phyloP scores from a whole-genome alignment of 2,113 vertebrate genomes.

The Turnix velox region DNA sequence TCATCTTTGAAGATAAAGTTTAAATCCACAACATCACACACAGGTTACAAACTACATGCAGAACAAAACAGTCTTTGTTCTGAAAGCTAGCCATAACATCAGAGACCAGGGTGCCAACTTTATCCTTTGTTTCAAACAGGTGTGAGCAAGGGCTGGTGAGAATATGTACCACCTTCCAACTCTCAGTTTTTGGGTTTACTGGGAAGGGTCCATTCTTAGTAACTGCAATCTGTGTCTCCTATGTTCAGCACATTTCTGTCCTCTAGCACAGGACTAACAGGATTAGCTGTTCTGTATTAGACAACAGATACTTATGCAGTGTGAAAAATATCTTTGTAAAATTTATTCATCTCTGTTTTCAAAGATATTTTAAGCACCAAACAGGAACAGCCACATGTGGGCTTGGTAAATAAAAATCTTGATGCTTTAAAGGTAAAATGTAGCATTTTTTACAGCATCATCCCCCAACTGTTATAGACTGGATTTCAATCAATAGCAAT shows the following conservation, averaged over 20 bases:
- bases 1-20: not conserved
- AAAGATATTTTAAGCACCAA: not conserved
- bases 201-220: not conserved
- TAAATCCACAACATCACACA: not conserved
- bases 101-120: not conserved
- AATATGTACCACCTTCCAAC: accelerated
- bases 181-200: not conserved
- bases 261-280: not conserved
- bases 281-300: not conserved
- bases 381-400: not conserved
- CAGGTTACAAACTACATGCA: not conserved
- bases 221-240: not conserved
- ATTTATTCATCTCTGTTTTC: not conserved
- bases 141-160: not conserved
- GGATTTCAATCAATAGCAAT: not conserved
- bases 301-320: not conserved
- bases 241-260: not conserved
- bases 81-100: not conserved
- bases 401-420: not conserved
- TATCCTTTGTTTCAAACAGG: not conserved
- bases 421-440: not conserved
- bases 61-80: not conserved
- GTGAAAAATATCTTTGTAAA: not conserved
- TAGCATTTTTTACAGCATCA: not conserved
- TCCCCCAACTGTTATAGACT: not conserved